A percentile compares a stretch with the other conserved stretches of the same genome.
Evolutionary conservation across 2,888 invertebrate genomes (phyloP).

Genomic region (Melieria omissa): DNA sequence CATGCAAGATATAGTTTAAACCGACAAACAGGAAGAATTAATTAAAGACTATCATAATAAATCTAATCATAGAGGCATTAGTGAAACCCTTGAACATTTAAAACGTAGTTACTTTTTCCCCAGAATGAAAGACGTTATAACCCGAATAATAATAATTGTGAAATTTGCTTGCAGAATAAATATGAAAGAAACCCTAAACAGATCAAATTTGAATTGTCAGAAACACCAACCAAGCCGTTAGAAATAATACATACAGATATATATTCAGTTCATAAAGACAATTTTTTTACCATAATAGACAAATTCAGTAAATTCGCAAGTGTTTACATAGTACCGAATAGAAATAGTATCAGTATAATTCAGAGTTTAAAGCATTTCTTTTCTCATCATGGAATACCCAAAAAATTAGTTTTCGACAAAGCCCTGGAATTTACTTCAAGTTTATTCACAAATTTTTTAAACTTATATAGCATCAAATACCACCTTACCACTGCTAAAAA

Average conservation of each 20-base stretch:
- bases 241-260: slow-evolving; percentile 32
- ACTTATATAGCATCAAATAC: slow-evolving; percentile 29
- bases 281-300: slow-evolving; percentile 15
- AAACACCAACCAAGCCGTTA: slow-evolving; percentile 15
- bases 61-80: slow-evolving; percentile 29
- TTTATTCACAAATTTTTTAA: slow-evolving; percentile 27
- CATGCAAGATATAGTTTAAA: no score
- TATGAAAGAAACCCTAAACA: slow-evolving; percentile 21
- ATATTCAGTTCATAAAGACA: slow-evolving; percentile 18
- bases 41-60: slow-evolving; percentile 22
- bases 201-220: slow-evolving; percentile 16
- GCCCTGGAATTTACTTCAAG: slow-evolving; percentile 32
- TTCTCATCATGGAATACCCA: slow-evolving; percentile 35
- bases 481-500: slow-evolving; percentile 35
- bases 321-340: slow-evolving; percentile 26
- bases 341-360: slow-evolving; percentile 39
- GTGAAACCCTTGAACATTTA: slow-evolving; percentile 14
- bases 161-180: slow-evolving; percentile 20
- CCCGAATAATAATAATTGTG: slow-evolving; percentile 27
- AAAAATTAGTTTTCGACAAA: slow-evolving; percentile 30
- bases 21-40: no score
- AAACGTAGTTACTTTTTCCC: slow-evolving; percentile 13
- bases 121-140: slow-evolving; percentile 22
- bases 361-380: slow-evolving; percentile 36
- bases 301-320: slow-evolving; percentile 33